Base-by-base conservation (phyloP, 2,797 vertebrate species). In the Holocentrus rufus region DNA sequence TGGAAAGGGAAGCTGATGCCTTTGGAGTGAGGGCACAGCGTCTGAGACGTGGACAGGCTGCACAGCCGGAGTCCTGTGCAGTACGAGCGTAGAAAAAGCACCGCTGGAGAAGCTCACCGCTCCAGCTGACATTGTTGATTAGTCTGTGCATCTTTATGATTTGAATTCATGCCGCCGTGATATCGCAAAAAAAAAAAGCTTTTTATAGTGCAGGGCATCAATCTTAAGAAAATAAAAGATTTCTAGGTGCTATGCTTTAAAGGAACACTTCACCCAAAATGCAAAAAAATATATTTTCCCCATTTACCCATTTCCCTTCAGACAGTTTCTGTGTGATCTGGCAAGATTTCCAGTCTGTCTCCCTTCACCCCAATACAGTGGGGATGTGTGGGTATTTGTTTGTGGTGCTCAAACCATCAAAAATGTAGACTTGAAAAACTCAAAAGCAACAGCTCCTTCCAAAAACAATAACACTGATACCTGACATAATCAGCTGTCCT, bases 1-100 rank as follows among this genome's bases (percentile, higher is more conserved):
- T 50, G 73, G 79, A 87, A 86, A 82, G 66, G 76, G 23, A 46
- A 85, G 74, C 47, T 69, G 58, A 79, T 69, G 74, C 79, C 83
- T 75, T 69, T 49, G 81, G 75, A 81, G 80, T 68, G 66, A 67
- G 77, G 74, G 69, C 63, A 50, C 70, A 50, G 67, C 61, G 46
- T 62, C 66, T 69, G 54, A 70, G 66, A 65, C 57, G 65, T 72
- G 68, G 65, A 79, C 75, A 81, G 52, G 64, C 68, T 80, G 42
- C 5, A 23, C 18, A 61, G 78, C 46, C 67, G 20, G 50, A 71
- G 54, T 57, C 30, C 30, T 1, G 2, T 60, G 61, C 55, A 55
- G 44, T 77, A 31, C 65, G 69, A n/a, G 66, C 22, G 69, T 69
- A 5, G 72, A 50, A 69, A 54, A 73, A 70, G 54, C 75, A 77